A percentile compares a stretch with the other conserved stretches of the same genome.
Evolutionary conservation across 2,888 invertebrate species (phyloP).

Genomic region (Trachelus iudaicus): DNA sequence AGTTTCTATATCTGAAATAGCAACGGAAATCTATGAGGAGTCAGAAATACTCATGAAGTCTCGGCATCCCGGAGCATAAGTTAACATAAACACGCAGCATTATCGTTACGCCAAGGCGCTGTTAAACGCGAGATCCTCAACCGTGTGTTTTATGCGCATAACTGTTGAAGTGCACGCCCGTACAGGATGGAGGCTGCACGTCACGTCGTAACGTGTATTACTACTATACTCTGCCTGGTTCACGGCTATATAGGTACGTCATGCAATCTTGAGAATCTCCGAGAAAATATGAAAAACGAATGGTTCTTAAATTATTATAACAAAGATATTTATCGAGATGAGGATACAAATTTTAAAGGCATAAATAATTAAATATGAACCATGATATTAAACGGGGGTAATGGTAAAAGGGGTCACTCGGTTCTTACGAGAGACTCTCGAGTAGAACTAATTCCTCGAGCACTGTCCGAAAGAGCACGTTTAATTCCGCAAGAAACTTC

Average conservation of each 20-base stretch:
- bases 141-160: constrained; percentile 44
- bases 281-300: not conserved
- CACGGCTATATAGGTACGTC: not conserved
- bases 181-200: not conserved
- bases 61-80: constrained; percentile 34
- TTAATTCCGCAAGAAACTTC: not conserved
- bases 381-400: not conserved
- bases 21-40: not conserved
- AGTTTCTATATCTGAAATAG: not conserved
- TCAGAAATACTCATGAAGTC: not conserved
- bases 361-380: not conserved
- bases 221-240: not conserved
- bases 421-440: not conserved
- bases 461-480: not conserved
- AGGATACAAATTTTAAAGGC: not conserved
- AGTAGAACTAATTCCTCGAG: not conserved
- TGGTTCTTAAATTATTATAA: not conserved
- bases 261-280: not conserved
- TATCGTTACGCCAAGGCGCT: constrained; percentile 48
- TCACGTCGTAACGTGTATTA: constrained; percentile 4
- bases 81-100: constrained; percentile 52
- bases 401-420: not conserved
- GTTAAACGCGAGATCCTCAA: constrained; percentile 39
- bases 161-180: constrained; percentile 24
- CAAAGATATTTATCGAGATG: not conserved